Evolutionary conservation across 2,113 vertebrate genomes (phyloP), one percentile per base, ranked within the genome.

Genomic region (Heptranchias perlo): DNA sequence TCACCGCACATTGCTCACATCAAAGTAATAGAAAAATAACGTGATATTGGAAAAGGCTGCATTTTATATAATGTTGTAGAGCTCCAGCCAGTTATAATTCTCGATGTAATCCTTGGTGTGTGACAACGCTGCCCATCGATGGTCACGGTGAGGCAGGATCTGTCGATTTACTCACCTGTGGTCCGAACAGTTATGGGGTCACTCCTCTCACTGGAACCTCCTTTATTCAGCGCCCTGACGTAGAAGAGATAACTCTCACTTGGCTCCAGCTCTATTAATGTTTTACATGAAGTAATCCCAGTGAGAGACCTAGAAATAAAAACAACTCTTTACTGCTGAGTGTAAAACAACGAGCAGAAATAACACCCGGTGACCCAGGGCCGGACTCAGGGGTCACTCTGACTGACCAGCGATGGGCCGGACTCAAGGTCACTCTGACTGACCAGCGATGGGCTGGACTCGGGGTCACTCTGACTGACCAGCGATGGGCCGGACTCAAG

Each of bases 231-330:
- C 1, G 99, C 99, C 96, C 98, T 97, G 96, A 99, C 98, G 44
- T 96, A 98, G 96, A 99, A 84, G 0, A 18, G 94, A 97, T 99
- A 99, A 87, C 92, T 96, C 61, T 97, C 97, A 89, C 96, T 94
- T 6, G 98, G 97, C 97, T 99, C 98, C 96, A 99, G 98, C 96
- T 98, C 98, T 96, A 99, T 98, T 96, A 99, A 96, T 96, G 98
- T 97, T 98, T 99, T 98, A 1, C 99, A 99, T 96, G 98, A 98
- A 39, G 99, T 99, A 96, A 99, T 98, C 2, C 98, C 99, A 54
- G 99, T 98, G 0, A 99, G 97, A 1, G 98, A 99, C 96, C 99
- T 99, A 96, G 96, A 96, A 96, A 97, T 73, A 96, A 10, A 67
- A 35, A 23, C 44, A 92, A 65, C 23, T 10, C 39, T 52, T 92